These are phyloP conservation scores for Chauna torquata DNA, from an alignment of 2,113 vertebrate genomes.

Conservation along the genomic window DNA sequence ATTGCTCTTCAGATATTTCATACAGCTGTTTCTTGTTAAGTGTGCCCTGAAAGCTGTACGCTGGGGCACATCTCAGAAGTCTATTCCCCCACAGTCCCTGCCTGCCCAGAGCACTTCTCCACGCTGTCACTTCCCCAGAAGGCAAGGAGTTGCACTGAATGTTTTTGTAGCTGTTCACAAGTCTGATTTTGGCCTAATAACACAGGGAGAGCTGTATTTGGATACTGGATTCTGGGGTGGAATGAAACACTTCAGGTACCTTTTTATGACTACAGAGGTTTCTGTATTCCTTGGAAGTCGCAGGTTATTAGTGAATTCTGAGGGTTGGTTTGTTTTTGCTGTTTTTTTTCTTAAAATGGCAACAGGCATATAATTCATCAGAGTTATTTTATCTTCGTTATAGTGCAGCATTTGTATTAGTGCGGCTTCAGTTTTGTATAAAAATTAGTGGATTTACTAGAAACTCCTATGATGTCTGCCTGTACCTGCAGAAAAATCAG, in stretches of 20 bases:
- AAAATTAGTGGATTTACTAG: neutral
- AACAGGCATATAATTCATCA: neutral
- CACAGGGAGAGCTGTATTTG: neutral
- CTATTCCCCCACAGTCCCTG: neutral
- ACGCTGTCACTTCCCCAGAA: neutral
- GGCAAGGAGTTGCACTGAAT: neutral
- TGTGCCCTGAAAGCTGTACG: neutral
- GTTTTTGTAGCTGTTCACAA: neutral
- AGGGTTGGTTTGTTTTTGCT: neutral
- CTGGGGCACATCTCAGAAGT: constrained; percentile 4
- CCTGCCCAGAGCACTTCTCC: neutral
- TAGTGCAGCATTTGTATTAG: neutral
- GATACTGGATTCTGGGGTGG: neutral
- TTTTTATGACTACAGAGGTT: neutral
- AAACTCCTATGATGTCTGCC: neutral
- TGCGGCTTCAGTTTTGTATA: neutral
- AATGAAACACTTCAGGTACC: neutral
- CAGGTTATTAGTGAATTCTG: neutral
- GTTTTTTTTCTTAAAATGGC: neutral
- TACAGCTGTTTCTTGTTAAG: constrained; percentile 39
- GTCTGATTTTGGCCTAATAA: neutral
- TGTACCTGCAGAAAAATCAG: neutral
- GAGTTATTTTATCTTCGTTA: neutral
- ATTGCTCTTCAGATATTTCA: neutral
- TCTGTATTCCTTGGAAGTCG: neutral